phyloP scores from a whole-genome alignment of 2,888 invertebrate genomes.

The Eupithecia exiguata region DNA sequence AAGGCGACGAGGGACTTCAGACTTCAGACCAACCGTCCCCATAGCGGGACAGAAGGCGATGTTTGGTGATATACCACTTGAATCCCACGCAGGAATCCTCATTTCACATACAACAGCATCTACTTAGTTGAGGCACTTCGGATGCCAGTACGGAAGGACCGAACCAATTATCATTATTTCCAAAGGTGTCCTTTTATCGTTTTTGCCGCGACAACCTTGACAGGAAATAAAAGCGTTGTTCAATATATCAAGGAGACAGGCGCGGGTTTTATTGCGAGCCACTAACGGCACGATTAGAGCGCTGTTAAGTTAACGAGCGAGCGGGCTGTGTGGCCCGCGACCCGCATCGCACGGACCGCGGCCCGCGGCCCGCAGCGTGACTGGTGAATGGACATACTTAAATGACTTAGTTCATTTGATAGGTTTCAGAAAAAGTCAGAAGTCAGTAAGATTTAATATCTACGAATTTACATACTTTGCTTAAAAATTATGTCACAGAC shows the following conservation, averaged over 20 bases:
- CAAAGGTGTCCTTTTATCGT: not conserved
- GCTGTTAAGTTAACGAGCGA: slow-evolving; percentile 8
- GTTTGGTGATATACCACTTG: too few species aligned
- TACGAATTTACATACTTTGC: not conserved
- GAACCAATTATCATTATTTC: not conserved
- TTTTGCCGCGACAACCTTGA: not conserved
- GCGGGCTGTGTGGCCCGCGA: not conserved
- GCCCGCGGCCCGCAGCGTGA: not conserved
- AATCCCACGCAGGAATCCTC: too few species aligned
- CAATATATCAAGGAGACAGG: slow-evolving; percentile 11
- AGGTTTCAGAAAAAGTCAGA: not conserved
- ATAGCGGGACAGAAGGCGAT: not conserved
- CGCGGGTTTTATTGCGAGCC: slow-evolving; percentile 14
- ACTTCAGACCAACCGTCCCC: not conserved
- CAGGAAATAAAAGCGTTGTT: not conserved
- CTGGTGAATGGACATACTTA: not conserved
- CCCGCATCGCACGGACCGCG: too few species aligned
- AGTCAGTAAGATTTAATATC: not conserved
- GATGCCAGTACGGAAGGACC: not conserved
- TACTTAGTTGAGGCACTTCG: too few species aligned
- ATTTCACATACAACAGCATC: too few species aligned
- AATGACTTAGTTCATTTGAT: not conserved
- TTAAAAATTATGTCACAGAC: not conserved
- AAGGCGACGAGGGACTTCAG: not conserved
- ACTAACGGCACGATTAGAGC: slow-evolving; percentile 16